Evolutionary conservation across 1,140 invertebrate genomes (phyloP), one percentile per base, ranked within the genome.

Genomic region (Aphidius ervi): DNA sequence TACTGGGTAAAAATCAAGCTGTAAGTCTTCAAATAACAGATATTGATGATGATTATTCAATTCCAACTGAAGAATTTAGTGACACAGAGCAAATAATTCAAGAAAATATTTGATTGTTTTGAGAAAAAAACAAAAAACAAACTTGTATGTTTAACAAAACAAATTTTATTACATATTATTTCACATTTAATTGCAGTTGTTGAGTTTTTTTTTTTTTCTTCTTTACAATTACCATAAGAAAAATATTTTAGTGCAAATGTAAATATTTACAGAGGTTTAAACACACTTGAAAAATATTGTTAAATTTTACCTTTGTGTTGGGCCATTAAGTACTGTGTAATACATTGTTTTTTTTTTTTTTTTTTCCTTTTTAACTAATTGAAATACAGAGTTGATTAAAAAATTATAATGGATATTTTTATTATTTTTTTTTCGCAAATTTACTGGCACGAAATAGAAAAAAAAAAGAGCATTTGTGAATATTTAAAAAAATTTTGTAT

Each of bases 221-320:
- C 4, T 31, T 31, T 31, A 31, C 23, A 31, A 16, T 16, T 16
- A 16, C 16, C 16, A 16, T 16, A 16, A 16, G 16, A 16, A 43
- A 54, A 54, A 23, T 8, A 50, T 54, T 61, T 46, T 49, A 64
- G 55, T 66, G 55, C 56, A 41, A 49, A 40, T 70, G 45, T 63
- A 52, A 64, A 66, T 69, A 71, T 71, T 68, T 68, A 70, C 68
- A 66, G 58, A 62, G 52, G 54, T 23, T 63, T 62, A 61, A 59
- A 61, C 43, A 61, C 43, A 63, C 45, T 65, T 65, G 61, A 63
- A 54, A 64, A 64, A 52, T 59, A 63, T 58, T 64, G 49, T 55
- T 64, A 64, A 65, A 69, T 69, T 64, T 63, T 59, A 63, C 62
- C 61, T 42, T 16, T 61, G 57, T 42, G 41, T 43, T 54, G 52